phyloP scores from a whole-genome alignment of 2,888 invertebrate species.

The Choristoneura rosaceana region DNA sequence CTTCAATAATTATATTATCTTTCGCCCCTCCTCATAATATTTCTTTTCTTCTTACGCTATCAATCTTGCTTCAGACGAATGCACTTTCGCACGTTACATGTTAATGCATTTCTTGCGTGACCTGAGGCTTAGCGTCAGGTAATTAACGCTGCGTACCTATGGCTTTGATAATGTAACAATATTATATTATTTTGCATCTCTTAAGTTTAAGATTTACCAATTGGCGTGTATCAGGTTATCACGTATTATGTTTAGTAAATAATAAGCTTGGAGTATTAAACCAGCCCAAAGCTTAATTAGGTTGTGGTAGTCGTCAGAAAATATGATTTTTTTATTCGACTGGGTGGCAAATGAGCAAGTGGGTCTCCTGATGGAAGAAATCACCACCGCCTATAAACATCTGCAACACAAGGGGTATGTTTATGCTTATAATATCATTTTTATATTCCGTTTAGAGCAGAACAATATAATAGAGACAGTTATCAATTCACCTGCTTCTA shows the following conservation, averaged over 20 bases:
- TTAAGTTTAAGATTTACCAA: background rate
- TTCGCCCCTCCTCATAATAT: background rate
- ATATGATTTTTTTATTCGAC: too few relatives aligned
- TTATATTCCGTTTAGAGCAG: background rate
- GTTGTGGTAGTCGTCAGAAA: background rate
- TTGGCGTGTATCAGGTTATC: too few relatives aligned
- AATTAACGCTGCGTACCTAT: slow-evolving; percentile 39
- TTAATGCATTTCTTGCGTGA: slow-evolving; percentile 51
- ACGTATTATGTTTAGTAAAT: background rate
- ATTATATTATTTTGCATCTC: slow-evolving; percentile 21
- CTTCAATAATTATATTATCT: background rate
- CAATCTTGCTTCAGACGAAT: slow-evolving; percentile 44
- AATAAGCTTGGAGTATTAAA: background rate
- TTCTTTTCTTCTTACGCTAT: slow-evolving; percentile 25
- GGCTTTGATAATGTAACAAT: slow-evolving; percentile 16
- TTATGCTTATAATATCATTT: background rate
- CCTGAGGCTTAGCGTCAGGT: slow-evolving; percentile 25
- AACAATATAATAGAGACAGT: slow-evolving; percentile 4
- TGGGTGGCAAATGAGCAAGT: too few relatives aligned
- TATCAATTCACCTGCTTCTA: slow-evolving; percentile 54
- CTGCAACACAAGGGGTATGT: too few relatives aligned
- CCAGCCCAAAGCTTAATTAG: too few relatives aligned
- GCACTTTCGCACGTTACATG: slow-evolving; percentile 45
- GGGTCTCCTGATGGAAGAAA: too few relatives aligned
- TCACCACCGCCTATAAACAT: too few relatives aligned